Base-by-base conservation (phyloP, 2,888 invertebrate genomes). In the Cybosia mesomella region DNA sequence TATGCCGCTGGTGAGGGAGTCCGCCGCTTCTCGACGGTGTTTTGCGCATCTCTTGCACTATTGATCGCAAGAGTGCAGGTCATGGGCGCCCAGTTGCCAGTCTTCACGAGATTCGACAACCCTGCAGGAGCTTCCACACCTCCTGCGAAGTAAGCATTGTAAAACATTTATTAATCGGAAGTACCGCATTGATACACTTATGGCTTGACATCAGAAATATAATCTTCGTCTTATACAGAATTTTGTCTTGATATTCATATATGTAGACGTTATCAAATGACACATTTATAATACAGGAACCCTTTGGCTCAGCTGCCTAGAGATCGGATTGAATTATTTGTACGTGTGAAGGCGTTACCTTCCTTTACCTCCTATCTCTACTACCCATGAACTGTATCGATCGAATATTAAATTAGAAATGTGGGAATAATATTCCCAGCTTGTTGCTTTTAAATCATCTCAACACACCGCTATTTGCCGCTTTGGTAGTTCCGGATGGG, bases 31-130 rank as follows among this genome's bases (percentile, higher is more conserved):
- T 95, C 96, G 53, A 97, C 98, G n/a, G 96, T 99, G 32, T 96
- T 97, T 73, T 96, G 97, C 76, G 97, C 98, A 61, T 98, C 98
- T 0, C 91, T 98, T 59, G 96, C 97, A 60, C 95, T 99, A 58
- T 95, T 99, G 64, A 95, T 98, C 58, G 97, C 97, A 3, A 95
- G 99, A 74, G 96, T 99, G 69, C 98, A 98, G 89, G 97, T 99
- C 69, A 99, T 99, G 99, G 99, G 99, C 21, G 98, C 98, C 0
- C 98, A 98, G 93, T 95, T 99, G 83, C 99, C 99, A 10, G 98
- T 99, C 73, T 99, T 99, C 91, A 99, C 99, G 67, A 96, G 97
- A 96, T 99, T 99, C 91, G 99, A 99, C 96, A 99, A 99, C 95
- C 99, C 99, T 18, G 99, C 99, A 43, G 98, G 99, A 11, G 98